Percentiles rank a stretch among this genome's conserved stretches.
Conservation (phyloP, 2,113 vertebrate genomes). For the Cephalopterus ornatus region DNA sequence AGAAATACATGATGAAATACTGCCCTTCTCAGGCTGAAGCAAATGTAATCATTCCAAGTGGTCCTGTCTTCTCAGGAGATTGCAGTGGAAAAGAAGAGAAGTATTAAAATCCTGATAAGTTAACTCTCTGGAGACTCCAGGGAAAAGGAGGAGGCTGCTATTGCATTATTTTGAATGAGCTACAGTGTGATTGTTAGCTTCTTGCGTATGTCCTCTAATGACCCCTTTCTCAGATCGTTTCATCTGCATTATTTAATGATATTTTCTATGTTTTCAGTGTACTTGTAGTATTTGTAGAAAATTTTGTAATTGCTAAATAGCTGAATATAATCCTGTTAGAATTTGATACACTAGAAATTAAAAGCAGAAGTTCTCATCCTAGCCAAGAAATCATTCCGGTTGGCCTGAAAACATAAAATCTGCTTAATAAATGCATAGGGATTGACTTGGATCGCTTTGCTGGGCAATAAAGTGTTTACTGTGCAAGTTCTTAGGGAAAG, state of each 20-base stretch:
- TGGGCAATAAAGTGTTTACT: background rate
- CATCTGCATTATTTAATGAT: background rate
- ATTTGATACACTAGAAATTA: slow-evolving; percentile 29
- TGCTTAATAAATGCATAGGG: background rate
- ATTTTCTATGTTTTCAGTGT: background rate
- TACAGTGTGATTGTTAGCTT: background rate
- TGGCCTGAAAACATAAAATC: background rate
- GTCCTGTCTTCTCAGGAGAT: background rate
- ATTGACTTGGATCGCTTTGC: background rate
- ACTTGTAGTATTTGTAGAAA: background rate
- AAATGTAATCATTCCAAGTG: background rate
- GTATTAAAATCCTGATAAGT: slow-evolving; percentile 3
- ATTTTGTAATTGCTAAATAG: slow-evolving; percentile 5
- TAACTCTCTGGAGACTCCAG: background rate
- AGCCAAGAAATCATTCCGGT: background rate
- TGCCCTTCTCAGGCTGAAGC: slow-evolving; percentile 32
- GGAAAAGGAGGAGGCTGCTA: background rate
- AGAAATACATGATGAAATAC: slow-evolving; percentile 31
- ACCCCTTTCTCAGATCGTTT: background rate
- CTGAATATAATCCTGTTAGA: slow-evolving; percentile 13
- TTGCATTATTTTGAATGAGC: slow-evolving; percentile 7
- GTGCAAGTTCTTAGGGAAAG: background rate
- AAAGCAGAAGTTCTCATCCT: background rate
- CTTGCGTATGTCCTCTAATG: slow-evolving; percentile 15
- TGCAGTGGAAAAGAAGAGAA: background rate